Percentiles rank a stretch among this genome's conserved stretches.
Evolutionary conservation across 2,113 vertebrate species (phyloP).

Genomic region (Rhynchomys soricoides): DNA sequence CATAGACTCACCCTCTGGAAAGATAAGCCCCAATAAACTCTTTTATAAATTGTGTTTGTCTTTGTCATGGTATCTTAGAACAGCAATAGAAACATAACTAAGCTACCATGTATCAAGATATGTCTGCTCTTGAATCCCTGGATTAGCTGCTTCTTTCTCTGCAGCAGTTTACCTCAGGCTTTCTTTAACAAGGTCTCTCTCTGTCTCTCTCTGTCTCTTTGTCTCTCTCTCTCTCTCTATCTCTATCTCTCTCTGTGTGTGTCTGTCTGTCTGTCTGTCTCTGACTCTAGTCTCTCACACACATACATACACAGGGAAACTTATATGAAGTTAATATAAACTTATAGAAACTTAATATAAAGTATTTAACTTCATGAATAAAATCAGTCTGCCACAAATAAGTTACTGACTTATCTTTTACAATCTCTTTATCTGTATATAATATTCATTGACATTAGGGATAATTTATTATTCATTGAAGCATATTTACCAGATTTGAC

Average conservation of each 20-base stretch:
- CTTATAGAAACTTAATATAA: background rate
- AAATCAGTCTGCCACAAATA: background rate
- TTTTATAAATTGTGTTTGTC: background rate
- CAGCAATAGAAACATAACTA: background rate
- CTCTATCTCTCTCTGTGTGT: too few species aligned
- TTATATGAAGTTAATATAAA: background rate
- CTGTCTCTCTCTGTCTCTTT: too few species aligned
- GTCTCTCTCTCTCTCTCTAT: too few species aligned
- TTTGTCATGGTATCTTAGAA: background rate
- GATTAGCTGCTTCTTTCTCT: constrained; percentile 1
- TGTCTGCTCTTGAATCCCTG: background rate
- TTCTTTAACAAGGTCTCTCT: background rate
- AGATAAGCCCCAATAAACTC: background rate
- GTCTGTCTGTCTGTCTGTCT: too few species aligned
- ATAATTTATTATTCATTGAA: background rate
- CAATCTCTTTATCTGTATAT: background rate
- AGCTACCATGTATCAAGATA: background rate
- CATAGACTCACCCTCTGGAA: too few species aligned
- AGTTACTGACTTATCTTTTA: background rate
- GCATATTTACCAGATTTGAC: background rate
- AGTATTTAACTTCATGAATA: background rate
- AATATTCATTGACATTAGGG: background rate
- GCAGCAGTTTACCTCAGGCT: background rate
- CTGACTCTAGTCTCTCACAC: background rate
- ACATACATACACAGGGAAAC: background rate